A percentile compares a stretch with the other conserved stretches of the same genome.
Evolutionary conservation across 2,888 invertebrate species (phyloP).

Genomic region (Idaea aversata): DNA sequence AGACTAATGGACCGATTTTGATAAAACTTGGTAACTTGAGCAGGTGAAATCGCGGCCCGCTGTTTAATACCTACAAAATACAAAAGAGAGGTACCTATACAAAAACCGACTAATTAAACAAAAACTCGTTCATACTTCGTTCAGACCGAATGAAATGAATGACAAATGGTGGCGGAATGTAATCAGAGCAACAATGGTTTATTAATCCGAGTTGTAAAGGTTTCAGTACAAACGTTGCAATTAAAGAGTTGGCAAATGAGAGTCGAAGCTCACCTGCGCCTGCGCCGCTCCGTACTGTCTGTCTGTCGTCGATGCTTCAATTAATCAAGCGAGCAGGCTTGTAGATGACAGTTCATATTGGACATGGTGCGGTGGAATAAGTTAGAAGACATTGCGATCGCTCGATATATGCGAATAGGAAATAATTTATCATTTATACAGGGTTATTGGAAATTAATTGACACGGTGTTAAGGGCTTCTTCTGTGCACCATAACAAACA

Average conservation of each 20-base stretch:
- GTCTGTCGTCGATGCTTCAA: conserved; percentile 40
- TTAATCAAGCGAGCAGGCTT: conserved; percentile 62
- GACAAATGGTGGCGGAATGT: background rate
- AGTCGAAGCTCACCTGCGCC: conserved; percentile 36
- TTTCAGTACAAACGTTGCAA: conserved; percentile 39
- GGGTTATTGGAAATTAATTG: too few species aligned
- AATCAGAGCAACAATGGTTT: conserved; percentile 22
- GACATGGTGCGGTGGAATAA: conserved; percentile 26
- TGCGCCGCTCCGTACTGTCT: conserved; percentile 16
- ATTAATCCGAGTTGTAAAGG: conserved; percentile 26
- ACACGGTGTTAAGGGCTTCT: too few species aligned
- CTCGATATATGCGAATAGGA: background rate
- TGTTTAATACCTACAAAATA: background rate
- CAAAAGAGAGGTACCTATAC: background rate
- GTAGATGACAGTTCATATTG: conserved; percentile 64
- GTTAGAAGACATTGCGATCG: conserved; percentile 20
- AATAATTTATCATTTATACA: background rate
- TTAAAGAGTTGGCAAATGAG: conserved; percentile 43
- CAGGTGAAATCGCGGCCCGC: background rate
- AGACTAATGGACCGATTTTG: too few species aligned
- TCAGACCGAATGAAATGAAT: background rate
- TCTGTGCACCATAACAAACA: too few species aligned
- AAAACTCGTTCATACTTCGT: background rate
- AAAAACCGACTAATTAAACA: background rate
- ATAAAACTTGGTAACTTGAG: too few species aligned